Evolutionary conservation across 2,797 vertebrate genomes (phyloP), one percentile per base, ranked within the genome.

Genomic region (Menidia menidia): DNA sequence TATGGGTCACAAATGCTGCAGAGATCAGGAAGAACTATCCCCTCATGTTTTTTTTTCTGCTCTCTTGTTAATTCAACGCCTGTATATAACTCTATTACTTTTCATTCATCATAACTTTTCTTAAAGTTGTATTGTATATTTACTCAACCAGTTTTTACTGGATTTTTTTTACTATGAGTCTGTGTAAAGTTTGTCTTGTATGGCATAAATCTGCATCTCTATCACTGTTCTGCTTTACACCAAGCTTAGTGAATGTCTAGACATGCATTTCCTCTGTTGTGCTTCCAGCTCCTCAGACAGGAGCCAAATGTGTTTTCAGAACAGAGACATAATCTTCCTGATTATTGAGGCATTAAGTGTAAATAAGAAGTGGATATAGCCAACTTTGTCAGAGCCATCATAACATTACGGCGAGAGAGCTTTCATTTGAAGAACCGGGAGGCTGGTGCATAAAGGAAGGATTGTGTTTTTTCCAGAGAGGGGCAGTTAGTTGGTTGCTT

Each of bases 1-100:
- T 68, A 78, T 66, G 67, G 90, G 87, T 88, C 89, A 83, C 80
- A 81, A 87, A 86, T 87, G 84, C 84, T 76, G 64, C 73, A 76
- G 67, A 63, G 59, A 75, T 75, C 60, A 25, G 30, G 41, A 60
- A 77, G 25, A 25, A 25, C 1, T 25, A 25, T 25, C 25, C 25
- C 25, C 25, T 25, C 25, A 25, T 25, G 25, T 25, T 25, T 25
- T 25, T 25, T 25, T 25, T 25, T 25, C 25, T 25, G 25, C 25
- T 25, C 25, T 25, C 25, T 25, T 25, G 25, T 25, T 25, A 25
- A 25, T 25, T 25, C 25, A 25, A 25, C 2, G 25, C 25, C 25
- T 25, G 25, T 1, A 25, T 1, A 25, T 25, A 25, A 25, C 25
- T 25, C 1, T 25, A 25, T 25, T 73, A 7, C 35, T 39, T 39